Evolutionary conservation across 2,888 invertebrate genomes (phyloP).

Genomic region (Macrosoma leucophasiata): DNA sequence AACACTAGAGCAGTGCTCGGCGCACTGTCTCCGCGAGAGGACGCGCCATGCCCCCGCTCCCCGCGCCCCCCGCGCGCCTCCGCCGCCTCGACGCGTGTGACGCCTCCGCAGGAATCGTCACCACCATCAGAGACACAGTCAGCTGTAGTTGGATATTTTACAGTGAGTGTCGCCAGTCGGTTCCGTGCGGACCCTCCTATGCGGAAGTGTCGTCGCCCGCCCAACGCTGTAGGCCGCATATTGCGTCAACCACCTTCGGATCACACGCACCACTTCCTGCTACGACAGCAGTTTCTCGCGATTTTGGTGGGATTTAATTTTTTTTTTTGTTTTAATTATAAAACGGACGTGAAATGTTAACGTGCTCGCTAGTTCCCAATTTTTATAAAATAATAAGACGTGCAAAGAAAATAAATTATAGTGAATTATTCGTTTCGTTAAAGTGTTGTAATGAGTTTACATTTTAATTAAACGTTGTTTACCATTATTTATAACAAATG

Average conservation of each 20-base stretch:
- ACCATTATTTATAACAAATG: no score
- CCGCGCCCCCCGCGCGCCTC: conserved; percentile 55
- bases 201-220: conserved; percentile 27
- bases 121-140: conserved; percentile 79
- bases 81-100: conserved; percentile 64
- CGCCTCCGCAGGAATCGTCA: conserved; percentile 76
- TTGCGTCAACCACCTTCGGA: conserved; percentile 33
- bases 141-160: conserved; percentile 86
- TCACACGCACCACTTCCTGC: conserved; percentile 30
- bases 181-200: conserved; percentile 21
- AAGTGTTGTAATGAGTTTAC: no score
- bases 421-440: no score
- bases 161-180: conserved; percentile 73
- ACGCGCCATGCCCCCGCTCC: conserved; percentile 65
- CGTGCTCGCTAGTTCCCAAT: no score
- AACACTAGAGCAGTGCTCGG: conserved; percentile 53
- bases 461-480: no score
- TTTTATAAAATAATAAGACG: no score
- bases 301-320: conserved; percentile 6
- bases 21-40: conserved; percentile 54
- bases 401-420: no score
- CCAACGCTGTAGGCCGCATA: conserved; percentile 34
- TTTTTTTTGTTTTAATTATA: no score
- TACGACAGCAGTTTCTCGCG: conserved; percentile 11
- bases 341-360: no score